Evolutionary conservation across 2,888 invertebrate species (phyloP), one percentile per base, ranked within the genome.

Genomic region (Clepsis dumicolana): DNA sequence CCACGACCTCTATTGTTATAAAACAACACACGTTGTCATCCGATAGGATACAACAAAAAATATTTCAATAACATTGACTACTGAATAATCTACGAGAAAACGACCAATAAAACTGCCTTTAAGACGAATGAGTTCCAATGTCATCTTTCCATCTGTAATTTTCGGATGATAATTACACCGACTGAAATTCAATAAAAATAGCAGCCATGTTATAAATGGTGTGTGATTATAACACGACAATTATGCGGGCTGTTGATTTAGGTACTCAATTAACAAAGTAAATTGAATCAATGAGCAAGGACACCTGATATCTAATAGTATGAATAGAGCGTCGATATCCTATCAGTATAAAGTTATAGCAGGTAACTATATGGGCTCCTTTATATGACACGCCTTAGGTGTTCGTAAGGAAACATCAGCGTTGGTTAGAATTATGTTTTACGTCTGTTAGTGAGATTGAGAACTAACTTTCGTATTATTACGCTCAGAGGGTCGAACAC

Each of bases 261-360:
- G 25, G 53, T 53, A 16, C 53, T 27, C 53, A 53, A 53, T 53
- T 53, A 53, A 53, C 53, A 53, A 27, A 53, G 53, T 53, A 53
- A 53, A 53, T 53, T 27, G 16, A 27, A 53, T 27, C 27, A 27
- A n/a, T n/a, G 25, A 53, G n/a, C 53, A 53, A 53, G 53, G 53
- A 53, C 27, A 8, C 25, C 8, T 53, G 53, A 27, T n/a, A 53
- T 27, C 27, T 21, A 27, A 53, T 27, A 48, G n/a, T 18, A 44
- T 8, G 53, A 25, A 27, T 16, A 10, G 16, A 27, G 27, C n/a
- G 24, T 52, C 25, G 25, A 27, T 16, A 27, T 27, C 16, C 27
- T 1, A 52, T 14, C 25, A 27, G n/a, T n/a, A 14, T 38, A 38
- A 4, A 38, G 44, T 5, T 18, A 44, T 7, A 7, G n/a, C n/a